Conservation (phyloP, 1,140 invertebrate genomes). For the Drosophila yakuba region DNA sequence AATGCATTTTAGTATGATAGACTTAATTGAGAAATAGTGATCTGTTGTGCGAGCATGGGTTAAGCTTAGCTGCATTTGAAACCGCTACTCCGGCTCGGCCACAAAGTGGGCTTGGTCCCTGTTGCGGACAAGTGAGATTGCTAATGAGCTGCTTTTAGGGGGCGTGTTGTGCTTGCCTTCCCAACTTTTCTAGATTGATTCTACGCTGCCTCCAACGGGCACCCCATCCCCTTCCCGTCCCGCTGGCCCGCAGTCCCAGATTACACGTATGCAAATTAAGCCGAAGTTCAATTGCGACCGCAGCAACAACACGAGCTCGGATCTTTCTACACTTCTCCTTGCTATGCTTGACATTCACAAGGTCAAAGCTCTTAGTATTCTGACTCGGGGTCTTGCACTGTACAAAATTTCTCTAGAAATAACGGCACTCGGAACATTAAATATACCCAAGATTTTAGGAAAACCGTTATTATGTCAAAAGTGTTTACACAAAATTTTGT, state of each 20-base stretch:
- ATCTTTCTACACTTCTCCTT: conserved; percentile 15
- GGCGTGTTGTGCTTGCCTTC: conserved; percentile 33
- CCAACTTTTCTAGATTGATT: conserved; percentile 36
- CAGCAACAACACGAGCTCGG: conserved; percentile 20
- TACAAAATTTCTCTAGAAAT: neutral
- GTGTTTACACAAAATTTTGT: no score
- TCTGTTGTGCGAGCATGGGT: conserved; percentile 11
- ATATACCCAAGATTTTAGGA: no score
- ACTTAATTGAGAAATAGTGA: no score
- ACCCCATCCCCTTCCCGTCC: neutral
- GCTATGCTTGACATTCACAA: conserved; percentile 71
- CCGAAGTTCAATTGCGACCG: conserved; percentile 58
- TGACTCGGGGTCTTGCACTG: conserved; percentile 4
- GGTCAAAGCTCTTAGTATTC: conserved; percentile 43
- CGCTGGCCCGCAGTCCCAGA: neutral
- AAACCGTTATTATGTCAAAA: neutral
- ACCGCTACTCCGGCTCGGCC: conserved; percentile 30
- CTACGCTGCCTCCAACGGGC: conserved; percentile 4
- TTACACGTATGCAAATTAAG: conserved; percentile 61
- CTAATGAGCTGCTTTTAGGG: conserved; percentile 56
- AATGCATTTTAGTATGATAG: no score
- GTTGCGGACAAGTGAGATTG: conserved; percentile 26
- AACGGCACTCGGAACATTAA: no score
- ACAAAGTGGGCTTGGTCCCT: conserved; percentile 36
- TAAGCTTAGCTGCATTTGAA: conserved; percentile 19